A percentile compares a stretch with the other conserved stretches of the same genome.
Evolutionary conservation across 2,888 invertebrate species (phyloP).

Genomic region (Drosophila demipolita): DNA sequence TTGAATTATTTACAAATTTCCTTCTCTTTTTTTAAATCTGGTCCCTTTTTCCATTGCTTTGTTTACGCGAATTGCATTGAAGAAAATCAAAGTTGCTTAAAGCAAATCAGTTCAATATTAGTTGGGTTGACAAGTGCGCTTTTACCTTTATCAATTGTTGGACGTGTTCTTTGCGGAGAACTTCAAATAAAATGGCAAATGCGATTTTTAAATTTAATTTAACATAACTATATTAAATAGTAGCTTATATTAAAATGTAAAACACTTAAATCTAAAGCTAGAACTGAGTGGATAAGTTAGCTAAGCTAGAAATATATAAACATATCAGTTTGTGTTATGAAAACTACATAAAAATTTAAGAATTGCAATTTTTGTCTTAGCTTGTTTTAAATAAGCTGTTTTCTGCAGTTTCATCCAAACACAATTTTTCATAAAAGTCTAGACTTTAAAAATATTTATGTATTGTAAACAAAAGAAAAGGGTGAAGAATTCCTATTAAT

Average conservation of each 20-base stretch:
- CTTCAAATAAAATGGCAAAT: neutral
- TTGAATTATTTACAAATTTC: conserved; percentile 55
- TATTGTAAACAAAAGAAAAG: neutral
- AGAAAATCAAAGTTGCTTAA: conserved; percentile 39
- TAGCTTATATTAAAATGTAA: neutral
- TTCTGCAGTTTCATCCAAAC: neutral
- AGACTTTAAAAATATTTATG: neutral
- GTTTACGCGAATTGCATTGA: conserved; percentile 18
- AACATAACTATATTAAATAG: neutral
- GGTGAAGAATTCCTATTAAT: neutral
- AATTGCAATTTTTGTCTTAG: neutral
- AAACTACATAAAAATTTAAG: neutral
- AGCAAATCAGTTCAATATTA: conserved; percentile 30
- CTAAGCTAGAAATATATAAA: neutral
- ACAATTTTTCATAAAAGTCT: neutral
- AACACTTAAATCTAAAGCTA: neutral
- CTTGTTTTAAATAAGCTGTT: neutral
- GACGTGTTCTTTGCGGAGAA: neutral
- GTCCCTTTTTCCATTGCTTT: conserved; percentile 28
- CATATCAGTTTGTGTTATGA: neutral
- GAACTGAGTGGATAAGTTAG: neutral
- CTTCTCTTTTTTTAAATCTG: conserved; percentile 35
- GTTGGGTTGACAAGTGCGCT: conserved; percentile 13
- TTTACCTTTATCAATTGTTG: conserved; percentile 31
- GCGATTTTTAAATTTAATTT: neutral